A percentile compares a stretch with the other conserved stretches of the same genome.
Conservation (phyloP, 2,113 vertebrate species). For the Pterocles burchelli region DNA sequence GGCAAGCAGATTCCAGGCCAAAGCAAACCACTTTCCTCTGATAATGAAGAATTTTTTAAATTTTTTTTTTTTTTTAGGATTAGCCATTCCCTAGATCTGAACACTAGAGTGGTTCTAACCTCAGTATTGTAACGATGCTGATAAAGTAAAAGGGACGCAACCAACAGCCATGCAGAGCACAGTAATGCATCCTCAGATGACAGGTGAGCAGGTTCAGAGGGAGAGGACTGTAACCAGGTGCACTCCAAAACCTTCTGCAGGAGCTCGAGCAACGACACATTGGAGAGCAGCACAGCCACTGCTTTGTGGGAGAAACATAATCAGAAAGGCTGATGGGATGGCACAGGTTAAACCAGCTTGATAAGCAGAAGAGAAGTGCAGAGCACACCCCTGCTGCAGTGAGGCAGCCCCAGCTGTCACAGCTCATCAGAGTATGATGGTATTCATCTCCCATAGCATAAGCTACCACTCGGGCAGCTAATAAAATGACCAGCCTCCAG, state of each 20-base stretch:
- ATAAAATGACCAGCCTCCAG: neutral
- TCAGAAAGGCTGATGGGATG: neutral
- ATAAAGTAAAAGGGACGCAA: slow-evolving; percentile 82
- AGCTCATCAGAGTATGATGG: neutral
- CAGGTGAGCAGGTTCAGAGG: neutral
- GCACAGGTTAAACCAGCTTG: neutral
- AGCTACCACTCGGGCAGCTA: neutral
- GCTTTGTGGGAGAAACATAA: slow-evolving; percentile 60
- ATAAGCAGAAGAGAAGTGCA: neutral
- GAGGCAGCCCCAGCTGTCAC: neutral
- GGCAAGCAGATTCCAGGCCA: neutral
- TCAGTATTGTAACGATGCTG: slow-evolving; percentile 81
- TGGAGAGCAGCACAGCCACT: slow-evolving; percentile 88
- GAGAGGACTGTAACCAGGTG: slow-evolving; percentile 65
- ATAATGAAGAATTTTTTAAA: neutral
- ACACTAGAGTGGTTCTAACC: slow-evolving; percentile 74
- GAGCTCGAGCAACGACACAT: slow-evolving; percentile 81
- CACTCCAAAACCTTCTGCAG: slow-evolving; percentile 82
- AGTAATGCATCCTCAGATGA: slow-evolving; percentile 67
- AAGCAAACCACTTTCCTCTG: neutral
- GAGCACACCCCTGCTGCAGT: neutral
- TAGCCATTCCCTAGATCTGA: neutral
- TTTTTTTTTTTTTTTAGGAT: neutral
- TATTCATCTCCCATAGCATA: neutral
- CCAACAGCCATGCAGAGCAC: slow-evolving; percentile 85